A percentile compares a stretch with the other conserved stretches of the same genome.
These are phyloP conservation scores for Diadromus collaris DNA, from an alignment of 2,888 invertebrate genomes.

Conservation along the genomic window DNA sequence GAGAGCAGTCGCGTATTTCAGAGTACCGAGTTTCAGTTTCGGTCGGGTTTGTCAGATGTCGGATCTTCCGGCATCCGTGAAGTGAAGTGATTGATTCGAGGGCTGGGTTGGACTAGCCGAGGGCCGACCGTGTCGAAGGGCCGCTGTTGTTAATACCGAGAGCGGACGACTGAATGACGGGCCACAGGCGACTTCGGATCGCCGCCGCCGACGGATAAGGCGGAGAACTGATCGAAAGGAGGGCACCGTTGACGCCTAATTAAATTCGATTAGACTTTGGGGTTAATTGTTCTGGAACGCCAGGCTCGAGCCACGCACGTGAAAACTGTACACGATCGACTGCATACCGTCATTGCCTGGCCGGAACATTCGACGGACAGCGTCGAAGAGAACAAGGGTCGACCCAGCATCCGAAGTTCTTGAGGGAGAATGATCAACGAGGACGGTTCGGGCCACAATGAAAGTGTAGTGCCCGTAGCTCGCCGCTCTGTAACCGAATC, in stretches of 20 bases:
- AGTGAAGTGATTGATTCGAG: constrained; percentile 48
- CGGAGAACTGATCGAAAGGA: constrained; percentile 70
- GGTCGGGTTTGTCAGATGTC: constrained; percentile 22
- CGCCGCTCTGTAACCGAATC: constrained; percentile 54
- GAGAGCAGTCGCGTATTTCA: not conserved
- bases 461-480: constrained; percentile 38
- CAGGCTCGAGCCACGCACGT: constrained; percentile 58
- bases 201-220: constrained; percentile 47
- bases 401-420: constrained; percentile 42
- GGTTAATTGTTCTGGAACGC: constrained; percentile 78
- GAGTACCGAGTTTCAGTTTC: constrained; percentile 18
- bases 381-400: constrained; percentile 37
- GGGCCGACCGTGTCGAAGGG: constrained; percentile 7
- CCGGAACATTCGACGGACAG: constrained; percentile 18
- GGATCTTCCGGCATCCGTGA: constrained; percentile 30
- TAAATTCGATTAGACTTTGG: constrained; percentile 78
- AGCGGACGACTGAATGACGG: constrained; percentile 5
- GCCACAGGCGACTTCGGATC: constrained; percentile 2
- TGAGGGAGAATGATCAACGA: constrained; percentile 60
- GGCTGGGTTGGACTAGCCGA: not conserved
- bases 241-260: constrained; percentile 72
- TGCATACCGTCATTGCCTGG: constrained; percentile 5
- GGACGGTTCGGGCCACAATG: constrained; percentile 46
- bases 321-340: constrained; percentile 31
- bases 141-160: constrained; percentile 2